Evolutionary conservation across 1,140 invertebrate genomes (phyloP).

Genomic region (Antheraea mylitta): DNA sequence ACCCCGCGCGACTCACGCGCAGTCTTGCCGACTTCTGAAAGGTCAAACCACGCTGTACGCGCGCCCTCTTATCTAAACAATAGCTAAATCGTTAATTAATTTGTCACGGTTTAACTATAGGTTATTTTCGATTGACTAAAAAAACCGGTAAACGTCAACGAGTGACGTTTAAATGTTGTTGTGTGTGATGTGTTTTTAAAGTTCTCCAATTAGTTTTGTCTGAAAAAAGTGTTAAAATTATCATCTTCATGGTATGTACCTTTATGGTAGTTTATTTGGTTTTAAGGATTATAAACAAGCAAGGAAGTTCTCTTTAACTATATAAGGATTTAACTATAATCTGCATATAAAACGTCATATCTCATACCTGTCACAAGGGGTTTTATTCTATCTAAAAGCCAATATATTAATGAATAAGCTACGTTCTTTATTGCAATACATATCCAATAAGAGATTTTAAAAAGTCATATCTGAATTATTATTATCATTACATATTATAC

Average conservation of each 20-base stretch:
- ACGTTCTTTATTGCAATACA: too few relatives aligned
- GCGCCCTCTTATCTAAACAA: conserved; percentile 41
- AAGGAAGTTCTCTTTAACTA: neutral
- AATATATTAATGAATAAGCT: too few relatives aligned
- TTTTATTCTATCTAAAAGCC: too few relatives aligned
- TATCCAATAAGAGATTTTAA: too few relatives aligned
- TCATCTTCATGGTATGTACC: neutral
- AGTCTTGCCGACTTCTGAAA: conserved; percentile 70
- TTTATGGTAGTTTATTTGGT: neutral
- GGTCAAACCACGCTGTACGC: conserved; percentile 57
- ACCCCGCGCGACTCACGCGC: conserved; percentile 69
- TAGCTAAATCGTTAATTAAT: conserved; percentile 38
- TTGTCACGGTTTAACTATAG: conserved; percentile 6
- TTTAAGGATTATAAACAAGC: neutral
- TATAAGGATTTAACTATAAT: neutral
- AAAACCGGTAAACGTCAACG: neutral
- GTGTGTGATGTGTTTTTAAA: conserved; percentile 3
- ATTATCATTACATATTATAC: too few relatives aligned
- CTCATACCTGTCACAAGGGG: neutral
- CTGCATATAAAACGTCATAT: neutral
- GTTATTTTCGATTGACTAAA: neutral
- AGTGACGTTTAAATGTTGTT: conserved; percentile 2
- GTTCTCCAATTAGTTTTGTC: neutral
- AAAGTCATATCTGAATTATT: too few relatives aligned
- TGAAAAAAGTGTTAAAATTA: neutral